Evolutionary conservation across 1,140 invertebrate species (phyloP), one percentile per base, ranked within the genome.

Genomic region (Tenebrio molitor): DNA sequence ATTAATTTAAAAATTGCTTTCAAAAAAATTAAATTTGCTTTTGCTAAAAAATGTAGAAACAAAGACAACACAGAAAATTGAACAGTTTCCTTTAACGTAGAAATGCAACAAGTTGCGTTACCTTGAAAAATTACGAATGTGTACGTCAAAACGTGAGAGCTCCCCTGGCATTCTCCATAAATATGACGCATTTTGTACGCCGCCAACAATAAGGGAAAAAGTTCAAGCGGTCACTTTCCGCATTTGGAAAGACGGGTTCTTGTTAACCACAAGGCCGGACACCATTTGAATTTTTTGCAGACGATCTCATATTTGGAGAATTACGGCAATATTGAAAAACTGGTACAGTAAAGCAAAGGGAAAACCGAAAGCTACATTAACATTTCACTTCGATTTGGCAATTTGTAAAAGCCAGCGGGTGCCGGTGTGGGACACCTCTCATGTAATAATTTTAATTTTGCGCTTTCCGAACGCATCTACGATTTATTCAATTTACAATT

Each of bases 191-290:
- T 3, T 29, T 29, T 29, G 25, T 29, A 7, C 42, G 16, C 46
- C 6, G 1, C 12, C 19, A 8, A 1, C 17, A 23, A n/a, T 15
- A 58, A 58, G 50, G 23, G 21, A 29, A 29, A 53, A 58, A 58
- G 23, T 25, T 58, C 50, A 58, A 33, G 23, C 50, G 50, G 50
- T 58, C 23, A 29, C n/a, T 17, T 14, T 44, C 64, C 64, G 44
- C 42, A 42, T 36, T 44, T 67, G 64, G 64, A 16, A 67, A 44
- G 64, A 67, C 64, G 19, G 12, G 64, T 67, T 67, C 36, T 14
- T 46, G 42, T 10, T 16, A 17, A 12, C 42, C 16, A 58, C 50
- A 58, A 58, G 50, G 50, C 50, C 50, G 36, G 36, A 58, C 15
- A 29, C 23, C 14, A 21, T 58, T 58, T 15, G 23, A 39, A 58